Base-by-base conservation (phyloP, 2,888 invertebrate species). In the Drosophila ezoana region DNA sequence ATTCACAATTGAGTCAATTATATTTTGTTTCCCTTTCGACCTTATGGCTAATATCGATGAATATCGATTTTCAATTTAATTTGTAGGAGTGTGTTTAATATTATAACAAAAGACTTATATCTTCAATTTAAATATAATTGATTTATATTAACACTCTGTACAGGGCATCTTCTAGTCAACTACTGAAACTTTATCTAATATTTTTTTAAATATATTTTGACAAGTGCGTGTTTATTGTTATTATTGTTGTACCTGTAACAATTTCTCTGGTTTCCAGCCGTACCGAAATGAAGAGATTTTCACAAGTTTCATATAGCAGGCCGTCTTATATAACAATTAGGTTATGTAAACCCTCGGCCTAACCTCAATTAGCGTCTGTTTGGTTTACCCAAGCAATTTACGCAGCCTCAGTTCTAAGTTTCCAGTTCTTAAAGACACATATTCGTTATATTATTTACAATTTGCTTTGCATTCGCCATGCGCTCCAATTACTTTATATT, bases 311-410 rank as follows among this genome's bases (percentile, higher is more conserved):
- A 20, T 51, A 16, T 57, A 35, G 49, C 13, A 18, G 35, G 2
- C 16, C 44, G 48, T 14, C 57, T 87, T 87, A 75, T 73, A 73
- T 85, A 75, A 82, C 75, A 86, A 89, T 89, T 82, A 71, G 83
- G 72, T 70, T 80, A 73, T 72, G 82, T 74, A 89, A 86, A 82
- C 88, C 64, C 66, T 49, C 47, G 61, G 16, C 18, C 49, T 47
- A 62, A 89, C 87, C 86, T 89, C 83, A 89, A 86, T 86, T 87
- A 86, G 88, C 87, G 74, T 72, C 66, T 76, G 33, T 20, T 18
- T 54, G 62, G 68, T 79, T 74, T 77, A 38, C 51, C 49, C 41
- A 63, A 77, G 16, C 41, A 75, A 71, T 79, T 71, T 37, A 61
- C 63, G 57, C 52, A 20, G 9, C 4, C 32, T 38, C 11, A 53